Percentiles rank a stretch among this genome's conserved stretches.
Conservation (phyloP, 1,140 invertebrate genomes). For the Drosophila grimshawi region DNA sequence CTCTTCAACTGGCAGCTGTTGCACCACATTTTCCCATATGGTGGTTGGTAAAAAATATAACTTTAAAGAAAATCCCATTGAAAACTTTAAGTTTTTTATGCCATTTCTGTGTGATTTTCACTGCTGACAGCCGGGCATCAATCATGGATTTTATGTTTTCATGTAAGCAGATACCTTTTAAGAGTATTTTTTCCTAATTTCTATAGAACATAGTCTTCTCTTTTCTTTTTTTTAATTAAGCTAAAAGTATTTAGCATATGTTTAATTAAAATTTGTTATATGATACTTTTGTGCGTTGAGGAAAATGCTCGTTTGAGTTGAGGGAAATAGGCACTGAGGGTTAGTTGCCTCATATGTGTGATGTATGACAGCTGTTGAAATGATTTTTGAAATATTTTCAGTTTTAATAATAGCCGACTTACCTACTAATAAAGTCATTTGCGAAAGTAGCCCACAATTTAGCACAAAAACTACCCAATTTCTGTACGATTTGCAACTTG, state of each 20-base stretch:
- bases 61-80: conserved; percentile 8
- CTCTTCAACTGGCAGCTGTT: conserved; percentile 46
- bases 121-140: conserved; percentile 61
- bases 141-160: conserved; percentile 74
- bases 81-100: conserved; percentile 46
- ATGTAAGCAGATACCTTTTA: conserved; percentile 54
- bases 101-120: not conserved
- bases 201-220: conserved; percentile 28
- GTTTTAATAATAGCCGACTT: conserved; percentile 7
- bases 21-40: conserved; percentile 26
- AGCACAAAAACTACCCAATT: not conserved
- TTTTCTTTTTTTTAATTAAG: conserved; percentile 48
- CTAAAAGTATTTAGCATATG: conserved; percentile 10
- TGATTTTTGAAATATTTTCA: conserved; percentile 3
- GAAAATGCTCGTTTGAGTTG: not conserved
- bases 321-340: conserved; percentile 1
- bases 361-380: conserved; percentile 1
- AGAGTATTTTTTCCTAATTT: conserved; percentile 19
- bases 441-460: conserved; percentile 26
- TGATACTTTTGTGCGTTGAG: conserved; percentile 55
- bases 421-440: conserved; percentile 58
- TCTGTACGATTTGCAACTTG: not conserved
- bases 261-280: conserved; percentile 62
- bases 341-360: not conserved
- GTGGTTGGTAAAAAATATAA: conserved; percentile 63